A percentile compares a stretch with the other conserved stretches of the same genome.
Evolutionary conservation across 1,140 invertebrate species (phyloP).

Genomic region (Ectropis grisescens): DNA sequence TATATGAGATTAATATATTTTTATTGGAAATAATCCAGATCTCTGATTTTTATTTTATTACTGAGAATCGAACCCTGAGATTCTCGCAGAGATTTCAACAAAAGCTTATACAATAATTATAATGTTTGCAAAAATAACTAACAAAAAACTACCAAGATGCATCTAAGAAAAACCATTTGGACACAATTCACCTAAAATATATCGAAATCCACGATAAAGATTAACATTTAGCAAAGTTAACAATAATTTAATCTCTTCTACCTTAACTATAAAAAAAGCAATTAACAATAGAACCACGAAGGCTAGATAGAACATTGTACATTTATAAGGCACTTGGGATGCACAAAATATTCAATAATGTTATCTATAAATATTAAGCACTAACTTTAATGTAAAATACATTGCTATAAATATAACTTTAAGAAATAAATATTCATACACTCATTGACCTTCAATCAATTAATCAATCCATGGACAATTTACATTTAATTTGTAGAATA

Average conservation of each 20-base stretch:
- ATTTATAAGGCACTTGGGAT: slow-evolving; percentile 59
- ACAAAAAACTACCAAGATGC: slow-evolving; percentile 12
- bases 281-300: slow-evolving; percentile 62
- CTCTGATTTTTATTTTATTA: slow-evolving; percentile 15
- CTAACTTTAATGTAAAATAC: slow-evolving; percentile 40
- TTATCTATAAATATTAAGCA: slow-evolving; percentile 52
- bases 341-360: slow-evolving; percentile 43
- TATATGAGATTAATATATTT: background rate
- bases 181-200: slow-evolving; percentile 13
- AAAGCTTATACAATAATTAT: slow-evolving; percentile 24
- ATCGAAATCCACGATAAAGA: slow-evolving; percentile 38
- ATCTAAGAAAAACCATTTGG: slow-evolving; percentile 28
- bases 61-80: slow-evolving; percentile 27
- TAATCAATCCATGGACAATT: no score
- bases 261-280: slow-evolving; percentile 46
- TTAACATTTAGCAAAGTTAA: slow-evolving; percentile 65
- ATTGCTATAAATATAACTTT: slow-evolving; percentile 33
- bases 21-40: slow-evolving; percentile 15
- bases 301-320: slow-evolving; percentile 57
- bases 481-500: slow-evolving; percentile 8
- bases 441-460: slow-evolving; percentile 43
- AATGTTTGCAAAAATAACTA: slow-evolving; percentile 13
- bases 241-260: slow-evolving; percentile 69
- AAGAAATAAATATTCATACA: slow-evolving; percentile 30
- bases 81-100: slow-evolving; percentile 46